Base-by-base conservation (phyloP, 35 echinoderm and acorn worm genomes). In the Apostichopus californicus region DNA sequence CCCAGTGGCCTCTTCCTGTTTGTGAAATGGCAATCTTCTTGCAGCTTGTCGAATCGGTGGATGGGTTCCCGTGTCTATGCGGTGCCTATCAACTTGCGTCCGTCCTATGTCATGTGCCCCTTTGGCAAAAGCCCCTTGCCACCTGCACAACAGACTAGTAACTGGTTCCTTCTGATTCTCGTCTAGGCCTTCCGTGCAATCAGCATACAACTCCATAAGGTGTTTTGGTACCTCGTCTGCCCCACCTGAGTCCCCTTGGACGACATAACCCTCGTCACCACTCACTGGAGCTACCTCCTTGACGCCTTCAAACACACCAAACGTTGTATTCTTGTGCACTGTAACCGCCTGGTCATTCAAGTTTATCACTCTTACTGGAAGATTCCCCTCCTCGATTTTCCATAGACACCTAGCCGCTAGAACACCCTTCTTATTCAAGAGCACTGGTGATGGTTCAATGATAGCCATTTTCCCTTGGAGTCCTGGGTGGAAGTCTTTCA, bases 71-170 rank as follows among this genome's bases (percentile, higher is more conserved):
- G 89, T 94, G 66, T 94, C 70, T 23, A 94, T 92, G 2, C 10
- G 91, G 54, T 94, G 93, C 28, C 15, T 85, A 21, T 77, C 89
- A 17, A 91, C 5, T 6, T 5, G 46, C 54, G 89, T 91, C 90
- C 24, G 85, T 34, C 89, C 89, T 12, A 91, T 13, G 80, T 94
- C 93, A n/a, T 52, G n/a, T 53, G 61, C 66, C 21, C 87, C 87
- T 8, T 84, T 86, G 25, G 80, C 78, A 87, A 94, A 94, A 17
- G 78, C 57, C 8, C 90, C 90, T 24, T 92, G 75, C 77, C 54
- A 92, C 63, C 28, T 82, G 54, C 34, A 21, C 90, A 92, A 18
- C 10, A 92, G 22, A 9, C 18, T 82, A 53, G 3, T 81, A 23
- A 82, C 88, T 54, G 54, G 15, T 4, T 78, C 53, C 11, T 77